Percentiles rank a stretch among this genome's conserved stretches.
Evolutionary conservation across 2,113 vertebrate genomes (phyloP).

Genomic region (Cinclus cinclus): DNA sequence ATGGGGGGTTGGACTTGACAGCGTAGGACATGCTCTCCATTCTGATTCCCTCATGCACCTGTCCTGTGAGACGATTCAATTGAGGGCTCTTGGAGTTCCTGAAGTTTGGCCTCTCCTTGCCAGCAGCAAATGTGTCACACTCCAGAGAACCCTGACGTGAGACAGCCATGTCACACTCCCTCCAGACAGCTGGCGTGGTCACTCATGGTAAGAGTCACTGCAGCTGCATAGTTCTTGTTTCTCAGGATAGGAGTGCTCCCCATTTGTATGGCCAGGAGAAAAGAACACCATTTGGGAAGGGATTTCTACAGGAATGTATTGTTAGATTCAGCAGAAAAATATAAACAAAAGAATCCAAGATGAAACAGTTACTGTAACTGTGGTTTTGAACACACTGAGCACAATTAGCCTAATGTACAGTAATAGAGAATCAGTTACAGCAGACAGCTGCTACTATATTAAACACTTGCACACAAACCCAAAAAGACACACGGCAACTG

Average conservation of each 20-base stretch:
- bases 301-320: neutral
- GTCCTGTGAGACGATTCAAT: neutral
- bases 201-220: neutral
- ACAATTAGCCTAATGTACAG: neutral
- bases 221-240: neutral
- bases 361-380: neutral
- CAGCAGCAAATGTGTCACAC: neutral
- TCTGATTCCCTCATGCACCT: neutral
- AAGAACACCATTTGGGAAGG: neutral
- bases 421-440: neutral
- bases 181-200: neutral
- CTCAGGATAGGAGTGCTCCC: neutral
- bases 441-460: neutral
- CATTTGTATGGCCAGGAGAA: neutral
- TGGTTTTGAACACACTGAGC: neutral
- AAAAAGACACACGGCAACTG: neutral
- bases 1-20: rapidly evolving
- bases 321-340: neutral
- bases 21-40: neutral
- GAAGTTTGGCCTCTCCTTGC: neutral
- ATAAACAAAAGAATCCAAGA: neutral
- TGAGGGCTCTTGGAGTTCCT: neutral
- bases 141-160: neutral
- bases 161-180: neutral
- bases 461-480: neutral